Evolutionary conservation across 1,140 invertebrate genomes (phyloP).

Genomic region (Drosophila kurseongensis): DNA sequence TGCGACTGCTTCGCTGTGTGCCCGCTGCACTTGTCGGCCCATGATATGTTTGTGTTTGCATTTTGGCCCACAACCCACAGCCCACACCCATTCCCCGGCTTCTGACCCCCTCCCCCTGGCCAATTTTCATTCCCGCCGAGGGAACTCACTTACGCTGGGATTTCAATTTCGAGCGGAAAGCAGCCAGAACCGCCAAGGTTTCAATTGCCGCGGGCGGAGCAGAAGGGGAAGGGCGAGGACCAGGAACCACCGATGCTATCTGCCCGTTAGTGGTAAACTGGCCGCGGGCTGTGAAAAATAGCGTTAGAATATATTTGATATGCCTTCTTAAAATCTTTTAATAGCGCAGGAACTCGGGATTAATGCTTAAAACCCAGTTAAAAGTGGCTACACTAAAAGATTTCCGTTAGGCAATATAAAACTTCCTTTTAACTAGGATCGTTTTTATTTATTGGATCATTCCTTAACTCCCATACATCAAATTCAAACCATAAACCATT

Average conservation of each 20-base stretch:
- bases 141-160: conserved; percentile 73
- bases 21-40: conserved; percentile 67
- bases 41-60: conserved; percentile 65
- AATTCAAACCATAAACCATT: no score
- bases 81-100: conserved; percentile 6
- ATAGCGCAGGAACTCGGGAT: conserved; percentile 13
- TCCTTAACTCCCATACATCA: no score
- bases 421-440: no score
- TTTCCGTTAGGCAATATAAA: no score
- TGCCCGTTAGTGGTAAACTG: conserved; percentile 49
- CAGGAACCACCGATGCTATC: conserved; percentile 42
- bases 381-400: no score
- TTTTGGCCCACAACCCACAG: conserved; percentile 28
- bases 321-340: conserved; percentile 25
- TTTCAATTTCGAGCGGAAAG: conserved; percentile 65
- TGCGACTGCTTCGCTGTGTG: conserved; percentile 57
- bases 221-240: conserved; percentile 38
- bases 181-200: conserved; percentile 45
- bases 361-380: background rate
- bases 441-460: no score
- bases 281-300: conserved; percentile 49
- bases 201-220: conserved; percentile 65
- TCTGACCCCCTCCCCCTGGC: conserved; percentile 16
- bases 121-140: conserved; percentile 66
- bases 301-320: conserved; percentile 39